These are phyloP conservation scores for Spodoptera littoralis DNA, from an alignment of 2,888 invertebrate species.

Conservation along the genomic window DNA sequence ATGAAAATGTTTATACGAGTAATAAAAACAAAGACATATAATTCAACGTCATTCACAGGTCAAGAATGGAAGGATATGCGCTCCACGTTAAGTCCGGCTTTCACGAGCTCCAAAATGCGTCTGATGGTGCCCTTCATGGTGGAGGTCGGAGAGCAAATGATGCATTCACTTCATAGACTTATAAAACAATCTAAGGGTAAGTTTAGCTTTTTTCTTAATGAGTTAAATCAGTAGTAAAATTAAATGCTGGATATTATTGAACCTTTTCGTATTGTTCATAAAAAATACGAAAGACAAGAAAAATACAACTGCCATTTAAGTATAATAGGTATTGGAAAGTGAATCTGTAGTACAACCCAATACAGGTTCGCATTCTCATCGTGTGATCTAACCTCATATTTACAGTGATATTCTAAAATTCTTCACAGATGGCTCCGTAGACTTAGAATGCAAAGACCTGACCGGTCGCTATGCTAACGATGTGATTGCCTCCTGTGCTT, in stretches of 20 bases:
- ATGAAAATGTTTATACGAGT: background rate
- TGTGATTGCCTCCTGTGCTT: slow-evolving; percentile 86
- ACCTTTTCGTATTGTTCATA: no score
- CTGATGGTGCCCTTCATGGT: slow-evolving; percentile 81
- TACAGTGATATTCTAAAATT: background rate
- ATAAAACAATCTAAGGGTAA: slow-evolving; percentile 65
- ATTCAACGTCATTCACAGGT: no score
- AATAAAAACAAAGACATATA: background rate
- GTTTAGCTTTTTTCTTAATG: slow-evolving; percentile 3
- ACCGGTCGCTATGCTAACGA: slow-evolving; percentile 83
- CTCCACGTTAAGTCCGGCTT: slow-evolving; percentile 82
- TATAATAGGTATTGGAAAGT: no score
- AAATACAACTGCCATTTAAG: no score
- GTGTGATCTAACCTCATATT: no score
- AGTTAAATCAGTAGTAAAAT: background rate
- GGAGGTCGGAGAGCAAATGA: slow-evolving; percentile 76
- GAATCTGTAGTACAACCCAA: no score
- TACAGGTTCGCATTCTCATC: background rate
- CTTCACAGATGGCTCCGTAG: slow-evolving; percentile 60
- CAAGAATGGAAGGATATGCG: slow-evolving; percentile 83
- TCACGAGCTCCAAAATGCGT: slow-evolving; percentile 86
- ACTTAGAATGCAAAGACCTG: slow-evolving; percentile 79
- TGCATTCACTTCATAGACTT: slow-evolving; percentile 63
- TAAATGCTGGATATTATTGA: no score
- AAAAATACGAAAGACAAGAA: no score